Percentiles rank a stretch among this genome's conserved stretches.
Evolutionary conservation across 2,888 invertebrate genomes (phyloP).

Genomic region (Lithophane leautieri): DNA sequence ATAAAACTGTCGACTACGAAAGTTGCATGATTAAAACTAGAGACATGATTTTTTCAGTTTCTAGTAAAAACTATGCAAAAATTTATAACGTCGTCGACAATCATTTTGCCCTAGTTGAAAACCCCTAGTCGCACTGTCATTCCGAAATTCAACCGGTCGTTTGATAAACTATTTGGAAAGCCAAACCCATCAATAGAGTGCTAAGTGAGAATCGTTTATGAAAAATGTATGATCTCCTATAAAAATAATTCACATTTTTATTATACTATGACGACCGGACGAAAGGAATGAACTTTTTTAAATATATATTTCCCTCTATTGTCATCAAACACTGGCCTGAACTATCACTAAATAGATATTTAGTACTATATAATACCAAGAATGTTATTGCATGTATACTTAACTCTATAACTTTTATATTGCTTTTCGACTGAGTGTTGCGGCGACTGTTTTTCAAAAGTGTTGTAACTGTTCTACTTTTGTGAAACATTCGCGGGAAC

Average conservation of each 20-base stretch:
- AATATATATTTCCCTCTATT: constrained; percentile 69
- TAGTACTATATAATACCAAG: constrained; percentile 70
- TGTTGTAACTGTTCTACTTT: constrained; percentile 51
- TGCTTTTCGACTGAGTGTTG: constrained; percentile 65
- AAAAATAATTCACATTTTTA: constrained; percentile 64
- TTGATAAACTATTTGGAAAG: constrained; percentile 31
- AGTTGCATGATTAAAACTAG: constrained; percentile 10
- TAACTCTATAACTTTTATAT: constrained; percentile 64
- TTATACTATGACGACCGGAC: constrained; percentile 55
- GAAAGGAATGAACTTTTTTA: constrained; percentile 59
- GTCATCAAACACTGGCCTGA: constrained; percentile 84
- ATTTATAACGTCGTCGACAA: constrained; percentile 4
- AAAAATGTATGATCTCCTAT: constrained; percentile 59
- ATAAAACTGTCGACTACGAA: constrained; percentile 27
- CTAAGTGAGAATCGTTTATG: constrained; percentile 34
- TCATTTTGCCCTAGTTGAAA: constrained; percentile 23
- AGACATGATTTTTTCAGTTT: background rate
- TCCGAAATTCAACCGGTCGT: constrained; percentile 49
- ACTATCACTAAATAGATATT: constrained; percentile 79
- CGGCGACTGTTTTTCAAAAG: constrained; percentile 67
- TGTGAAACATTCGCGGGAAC: constrained; percentile 66
- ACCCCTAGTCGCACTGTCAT: constrained; percentile 40
- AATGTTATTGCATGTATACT: constrained; percentile 70
- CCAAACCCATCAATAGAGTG: constrained; percentile 38
- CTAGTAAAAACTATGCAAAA: constrained; percentile 19